Percentiles rank a stretch among this genome's conserved stretches.
These are phyloP conservation scores for Protomyctophum bolini DNA, from an alignment of 2,113 vertebrate species.

Conservation along the genomic window DNA sequence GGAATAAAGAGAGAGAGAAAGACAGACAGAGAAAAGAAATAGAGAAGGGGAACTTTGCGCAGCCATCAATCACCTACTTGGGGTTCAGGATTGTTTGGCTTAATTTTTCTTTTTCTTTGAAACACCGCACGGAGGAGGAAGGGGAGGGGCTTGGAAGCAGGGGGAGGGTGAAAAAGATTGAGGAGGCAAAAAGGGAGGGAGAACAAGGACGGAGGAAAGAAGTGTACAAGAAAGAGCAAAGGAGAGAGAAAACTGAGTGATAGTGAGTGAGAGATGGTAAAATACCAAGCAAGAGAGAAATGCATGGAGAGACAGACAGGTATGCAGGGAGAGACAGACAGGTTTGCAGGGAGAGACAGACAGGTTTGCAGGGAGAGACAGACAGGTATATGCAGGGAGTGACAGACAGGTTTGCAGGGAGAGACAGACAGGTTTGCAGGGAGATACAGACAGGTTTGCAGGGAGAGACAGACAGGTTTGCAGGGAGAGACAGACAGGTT, in stretches of 20 bases:
- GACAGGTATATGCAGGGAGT: no score
- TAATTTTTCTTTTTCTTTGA: conserved; percentile 68
- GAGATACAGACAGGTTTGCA: no score
- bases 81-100: conserved; percentile 73
- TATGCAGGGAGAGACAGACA: no score
- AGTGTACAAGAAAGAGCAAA: conserved; percentile 13
- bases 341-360: no score
- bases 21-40: conserved; percentile 37
- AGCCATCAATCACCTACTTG: conserved; percentile 73
- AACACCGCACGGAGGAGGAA: conserved; percentile 45
- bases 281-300: not conserved
- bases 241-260: not conserved
- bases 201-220: conserved; percentile 4
- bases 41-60: conserved; percentile 50
- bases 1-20: conserved; percentile 57
- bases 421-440: no score
- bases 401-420: no score
- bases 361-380: no score
- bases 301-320: not conserved
- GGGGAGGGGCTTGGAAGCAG: conserved; percentile 17
- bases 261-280: not conserved
- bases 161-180: not conserved
- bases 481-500: no score
- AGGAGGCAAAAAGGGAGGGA: not conserved
- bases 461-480: no score